These are phyloP conservation scores for Calameuta filiformis DNA, from an alignment of 2,888 invertebrate species.

Conservation along the genomic window DNA sequence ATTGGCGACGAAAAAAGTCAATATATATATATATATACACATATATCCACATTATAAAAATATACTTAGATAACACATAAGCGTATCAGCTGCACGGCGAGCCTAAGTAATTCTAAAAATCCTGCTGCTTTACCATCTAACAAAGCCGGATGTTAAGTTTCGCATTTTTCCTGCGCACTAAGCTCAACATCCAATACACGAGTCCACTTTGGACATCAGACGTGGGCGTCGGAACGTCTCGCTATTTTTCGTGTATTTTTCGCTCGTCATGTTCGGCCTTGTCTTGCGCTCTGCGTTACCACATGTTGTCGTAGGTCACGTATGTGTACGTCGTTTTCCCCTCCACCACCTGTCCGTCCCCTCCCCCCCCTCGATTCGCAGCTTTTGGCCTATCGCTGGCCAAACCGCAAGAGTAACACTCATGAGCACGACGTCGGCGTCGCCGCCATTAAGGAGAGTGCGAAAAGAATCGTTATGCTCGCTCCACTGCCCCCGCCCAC, in stretches of 20 bases:
- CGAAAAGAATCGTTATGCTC: not conserved
- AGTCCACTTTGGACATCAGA: not conserved
- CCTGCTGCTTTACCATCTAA: not conserved
- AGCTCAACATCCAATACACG: not conserved
- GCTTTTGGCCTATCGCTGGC: not conserved
- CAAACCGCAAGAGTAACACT: not conserved
- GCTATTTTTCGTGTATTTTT: slow-evolving; percentile 5
- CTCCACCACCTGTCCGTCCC: not conserved
- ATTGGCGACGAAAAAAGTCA: too few relatives aligned
- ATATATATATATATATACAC: too few relatives aligned
- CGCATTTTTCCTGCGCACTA: not conserved
- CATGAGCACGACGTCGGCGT: not conserved
- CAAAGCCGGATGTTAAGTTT: not conserved
- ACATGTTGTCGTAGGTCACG: slow-evolving; percentile 1
- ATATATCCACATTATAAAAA: not conserved
- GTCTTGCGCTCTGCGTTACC: not conserved
- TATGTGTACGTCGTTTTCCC: not conserved
- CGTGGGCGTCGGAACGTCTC: not conserved
- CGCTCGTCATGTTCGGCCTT: not conserved
- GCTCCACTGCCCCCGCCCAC: too few relatives aligned
- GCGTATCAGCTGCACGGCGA: not conserved
- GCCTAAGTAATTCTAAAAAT: not conserved
- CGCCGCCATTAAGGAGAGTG: not conserved
- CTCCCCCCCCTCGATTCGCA: not conserved
- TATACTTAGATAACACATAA: not conserved